These are phyloP conservation scores for Camponotus pennsylvanicus DNA, from an alignment of 1,140 invertebrate species.

Conservation along the genomic window DNA sequence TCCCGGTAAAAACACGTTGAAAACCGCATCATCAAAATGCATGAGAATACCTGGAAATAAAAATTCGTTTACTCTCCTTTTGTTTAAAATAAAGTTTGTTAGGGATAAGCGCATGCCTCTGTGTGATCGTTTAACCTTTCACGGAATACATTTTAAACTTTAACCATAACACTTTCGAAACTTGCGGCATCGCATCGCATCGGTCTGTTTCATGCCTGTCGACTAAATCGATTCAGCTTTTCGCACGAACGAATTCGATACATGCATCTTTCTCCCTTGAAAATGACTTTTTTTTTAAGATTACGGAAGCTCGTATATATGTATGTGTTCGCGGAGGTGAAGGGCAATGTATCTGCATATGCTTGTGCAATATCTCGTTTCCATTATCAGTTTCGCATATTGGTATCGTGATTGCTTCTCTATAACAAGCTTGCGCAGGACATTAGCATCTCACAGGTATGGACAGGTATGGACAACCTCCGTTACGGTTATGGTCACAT, in stretches of 20 bases:
- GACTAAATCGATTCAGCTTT: constrained; percentile 29
- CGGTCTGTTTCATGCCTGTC: constrained; percentile 3
- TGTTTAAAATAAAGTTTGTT: constrained; percentile 34
- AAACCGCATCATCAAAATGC: background rate
- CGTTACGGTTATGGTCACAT: background rate
- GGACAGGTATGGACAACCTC: background rate
- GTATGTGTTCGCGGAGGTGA: background rate
- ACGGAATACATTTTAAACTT: constrained; percentile 57
- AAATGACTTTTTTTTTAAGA: constrained; percentile 20
- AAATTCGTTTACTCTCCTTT: constrained; percentile 37
- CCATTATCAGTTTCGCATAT: constrained; percentile 21
- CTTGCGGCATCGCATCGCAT: constrained; percentile 3
- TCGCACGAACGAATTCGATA: background rate
- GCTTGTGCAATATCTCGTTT: background rate
- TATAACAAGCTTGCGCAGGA: constrained; percentile 11
- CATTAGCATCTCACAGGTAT: constrained; percentile 27
- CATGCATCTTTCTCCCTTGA: background rate
- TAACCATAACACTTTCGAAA: background rate
- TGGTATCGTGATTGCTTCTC: constrained; percentile 1
- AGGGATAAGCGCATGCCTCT: background rate
- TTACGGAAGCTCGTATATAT: background rate
- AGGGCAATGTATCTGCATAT: background rate
- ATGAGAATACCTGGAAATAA: background rate
- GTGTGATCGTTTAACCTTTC: constrained; percentile 42
- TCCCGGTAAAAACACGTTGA: background rate